Base-by-base conservation (phyloP, 2,797 vertebrate genomes). In the Typhlichthys eigenmanni region DNA sequence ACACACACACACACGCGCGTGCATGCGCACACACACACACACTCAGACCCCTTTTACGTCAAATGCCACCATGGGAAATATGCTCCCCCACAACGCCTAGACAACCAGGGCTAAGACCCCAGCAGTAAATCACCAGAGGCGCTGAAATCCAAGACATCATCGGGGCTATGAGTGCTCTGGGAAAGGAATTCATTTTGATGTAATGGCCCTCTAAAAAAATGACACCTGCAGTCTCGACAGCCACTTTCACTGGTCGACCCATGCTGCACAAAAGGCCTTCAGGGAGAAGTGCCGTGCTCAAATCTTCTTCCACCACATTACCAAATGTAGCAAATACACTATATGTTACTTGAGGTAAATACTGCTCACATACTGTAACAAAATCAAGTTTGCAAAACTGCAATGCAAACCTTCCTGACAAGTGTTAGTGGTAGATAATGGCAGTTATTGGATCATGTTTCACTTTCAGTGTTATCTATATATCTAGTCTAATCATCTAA, bases 111-210 rank as follows among this genome's bases (percentile, higher is more conserved):
- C 84, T 34, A 68, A 85, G 71, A 68, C 77, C 76, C 61, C 69
- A 65, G 79, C 72, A 75, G 72, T 91, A 90, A 90, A 91, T 89
- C 89, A 91, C 58, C 47, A 12, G 74, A 81, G 74, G 78, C 52
- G 75, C 73, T 88, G 84, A 90, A 91, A 89, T 83, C 79, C 69
- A 88, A 87, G 81, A 84, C 86, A 74, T 71, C 66, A 46, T 71
- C 0, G 48, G 78, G 82, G 87, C 89, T 88, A 89, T 66, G n/a
- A 71, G 85, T 82, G 87, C 89, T 83, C 80, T 89, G 88, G 88
- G 88, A 90, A 88, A 83, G 74, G 80, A 85, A 85, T 87, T 87
- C 65, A 82, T 87, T 85, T 89, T 83, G 77, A 89, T 82, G 82
- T 75, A 81, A 85, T 82, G 80, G 71, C 73, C 73, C 63, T 58